Conservation (phyloP, 1,140 invertebrate genomes). For the Brachionus rubens region DNA sequence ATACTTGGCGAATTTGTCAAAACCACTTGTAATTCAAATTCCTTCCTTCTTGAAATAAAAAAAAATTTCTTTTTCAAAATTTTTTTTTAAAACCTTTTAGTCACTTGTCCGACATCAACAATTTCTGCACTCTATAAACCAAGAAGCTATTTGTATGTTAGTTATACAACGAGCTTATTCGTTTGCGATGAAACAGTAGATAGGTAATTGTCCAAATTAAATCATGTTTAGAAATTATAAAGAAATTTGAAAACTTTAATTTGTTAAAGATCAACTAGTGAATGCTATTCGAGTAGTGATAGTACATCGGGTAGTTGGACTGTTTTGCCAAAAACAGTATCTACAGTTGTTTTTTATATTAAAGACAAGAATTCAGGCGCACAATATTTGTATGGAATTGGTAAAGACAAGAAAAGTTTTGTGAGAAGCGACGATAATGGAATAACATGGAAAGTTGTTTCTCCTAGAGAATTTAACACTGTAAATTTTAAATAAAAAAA, state of each 20-base stretch:
- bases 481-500: too few relatives aligned
- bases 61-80: background rate
- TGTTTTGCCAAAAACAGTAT: conserved; percentile 6
- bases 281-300: conserved; percentile 4
- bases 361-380: background rate
- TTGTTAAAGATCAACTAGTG: background rate
- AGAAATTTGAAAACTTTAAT: background rate
- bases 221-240: background rate
- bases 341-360: conserved; percentile 16
- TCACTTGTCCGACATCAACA: background rate
- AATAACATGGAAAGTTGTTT: conserved; percentile 15
- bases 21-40: background rate
- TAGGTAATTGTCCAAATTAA: background rate
- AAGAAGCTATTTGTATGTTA: background rate
- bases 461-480: background rate
- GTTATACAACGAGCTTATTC: background rate
- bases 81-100: background rate
- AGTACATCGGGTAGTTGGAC: background rate
- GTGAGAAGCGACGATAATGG: conserved; percentile 45
- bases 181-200: conserved; percentile 45
- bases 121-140: background rate
- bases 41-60: background rate
- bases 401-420: background rate
- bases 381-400: conserved; percentile 32
- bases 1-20: background rate